Percentiles rank a stretch among this genome's conserved stretches.
phyloP scores from a whole-genome alignment of 2,888 invertebrate genomes.

The Agrotis segetum region DNA sequence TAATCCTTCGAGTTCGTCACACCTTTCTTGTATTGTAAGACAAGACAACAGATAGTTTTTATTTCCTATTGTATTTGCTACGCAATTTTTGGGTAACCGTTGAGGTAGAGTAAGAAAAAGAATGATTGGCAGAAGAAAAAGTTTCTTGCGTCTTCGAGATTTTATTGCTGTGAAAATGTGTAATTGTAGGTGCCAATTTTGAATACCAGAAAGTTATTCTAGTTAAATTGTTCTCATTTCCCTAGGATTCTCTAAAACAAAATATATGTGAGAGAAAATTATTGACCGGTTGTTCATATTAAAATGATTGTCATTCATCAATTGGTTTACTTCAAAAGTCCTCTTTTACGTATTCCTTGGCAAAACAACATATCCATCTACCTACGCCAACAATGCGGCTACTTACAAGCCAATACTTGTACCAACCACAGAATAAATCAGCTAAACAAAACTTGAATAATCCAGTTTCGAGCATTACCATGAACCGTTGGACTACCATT shows the following conservation, averaged over 20 bases:
- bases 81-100: constrained; percentile 46
- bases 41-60: constrained; percentile 33
- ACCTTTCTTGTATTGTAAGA: constrained; percentile 35
- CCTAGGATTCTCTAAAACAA: too few species aligned
- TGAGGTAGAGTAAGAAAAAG: neutral
- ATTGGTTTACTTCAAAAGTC: neutral
- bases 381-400: neutral
- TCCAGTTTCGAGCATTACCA: neutral
- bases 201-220: too few species aligned
- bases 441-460: neutral
- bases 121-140: constrained; percentile 12
- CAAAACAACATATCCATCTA: neutral
- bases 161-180: neutral
- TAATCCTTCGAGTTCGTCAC: constrained; percentile 49
- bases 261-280: neutral
- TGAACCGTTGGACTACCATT: neutral
- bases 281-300: too few species aligned
- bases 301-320: neutral
- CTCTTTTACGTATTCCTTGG: neutral
- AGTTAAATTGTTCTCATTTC: too few species aligned
- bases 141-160: constrained; percentile 3
- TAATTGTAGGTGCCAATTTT: neutral
- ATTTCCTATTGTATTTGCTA: constrained; percentile 35
- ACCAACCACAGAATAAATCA: neutral
- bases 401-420: neutral